Percentiles rank a stretch among this genome's conserved stretches.
Conservation (phyloP, 2,888 invertebrate genomes). For the Erebia ligea region DNA sequence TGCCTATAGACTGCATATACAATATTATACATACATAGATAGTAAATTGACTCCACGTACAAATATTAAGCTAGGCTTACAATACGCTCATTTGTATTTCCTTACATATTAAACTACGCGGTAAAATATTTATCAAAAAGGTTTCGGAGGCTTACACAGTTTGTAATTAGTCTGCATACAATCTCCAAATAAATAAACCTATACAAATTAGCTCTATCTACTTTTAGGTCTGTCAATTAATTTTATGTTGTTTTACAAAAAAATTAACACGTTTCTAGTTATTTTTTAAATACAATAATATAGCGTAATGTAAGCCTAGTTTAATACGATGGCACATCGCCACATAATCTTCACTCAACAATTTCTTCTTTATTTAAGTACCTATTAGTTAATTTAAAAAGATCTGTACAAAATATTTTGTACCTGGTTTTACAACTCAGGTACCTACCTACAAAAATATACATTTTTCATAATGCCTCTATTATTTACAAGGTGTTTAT, state of each 20-base stretch:
- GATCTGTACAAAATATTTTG: constrained; percentile 47
- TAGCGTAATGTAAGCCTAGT: constrained; percentile 16
- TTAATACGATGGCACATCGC: constrained; percentile 20
- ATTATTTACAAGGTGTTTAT: constrained; percentile 54
- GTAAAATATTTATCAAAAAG: too few species aligned
- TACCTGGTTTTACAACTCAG: constrained; percentile 58
- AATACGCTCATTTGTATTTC: background rate
- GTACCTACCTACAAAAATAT: constrained; percentile 50
- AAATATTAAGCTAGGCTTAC: constrained; percentile 17
- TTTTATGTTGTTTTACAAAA: too few species aligned
- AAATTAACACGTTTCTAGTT: too few species aligned
- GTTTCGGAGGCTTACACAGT: too few species aligned
- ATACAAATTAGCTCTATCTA: too few species aligned
- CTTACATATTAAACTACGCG: too few species aligned
- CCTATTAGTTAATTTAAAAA: constrained; percentile 23
- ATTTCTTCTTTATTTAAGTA: background rate
- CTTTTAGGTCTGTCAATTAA: too few species aligned
- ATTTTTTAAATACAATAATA: too few species aligned
- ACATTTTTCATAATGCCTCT: constrained; percentile 63
- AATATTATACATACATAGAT: too few species aligned
- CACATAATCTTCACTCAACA: background rate
- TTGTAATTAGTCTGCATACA: too few species aligned
- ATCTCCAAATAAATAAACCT: too few species aligned
- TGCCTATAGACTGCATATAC: background rate
- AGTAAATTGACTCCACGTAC: background rate